Base-by-base conservation (phyloP, 2,113 vertebrate genomes). In the Paradoxurus hermaphroditus region DNA sequence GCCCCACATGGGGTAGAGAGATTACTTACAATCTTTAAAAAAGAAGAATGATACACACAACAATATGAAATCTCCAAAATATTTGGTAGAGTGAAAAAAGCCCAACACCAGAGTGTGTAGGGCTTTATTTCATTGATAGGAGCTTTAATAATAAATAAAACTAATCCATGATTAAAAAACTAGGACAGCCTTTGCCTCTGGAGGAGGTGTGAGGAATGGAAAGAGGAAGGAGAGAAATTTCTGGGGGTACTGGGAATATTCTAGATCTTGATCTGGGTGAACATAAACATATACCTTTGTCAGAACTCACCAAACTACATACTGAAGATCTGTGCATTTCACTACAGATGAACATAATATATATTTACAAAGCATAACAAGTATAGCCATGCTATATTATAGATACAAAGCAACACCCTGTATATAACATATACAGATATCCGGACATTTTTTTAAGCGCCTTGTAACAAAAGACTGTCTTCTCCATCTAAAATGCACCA, bases 401-500 rank as follows among this genome's bases (percentile, higher is more conserved):
- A 78, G 27, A 49, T 49, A 18, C 51, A 86, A 72, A 94, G 27
- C 34, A 86, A 44, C 46, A 96, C 18, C 36, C 6, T 23, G 41
- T n/a, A 92, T 29, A 67, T 86, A 89, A 46, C 10, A 79, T 14
- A 65, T 13, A n/a, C 11, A 27, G 0, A 23, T 49, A 51, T 25
- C 39, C 25, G 31, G 36, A 51, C 31, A 44, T 62, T 39, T 79
- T 78, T 65, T 86, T 65, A 87, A 49, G 73, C 16, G 72, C 56
- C 84, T 91, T 93, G 39, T 83, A 36, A 70, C 18, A 84, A 87
- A 91, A 25, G n/a, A 29, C 15, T 88, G 15, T 53, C 39, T 90
- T 90, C 86, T 81, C 51, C 94, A 94, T 41, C 93, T 83, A 91
- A 91, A 94, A 93, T 87, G 41, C 97, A 92, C 56, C 27, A 86